These are phyloP conservation scores for Zaprionus ghesquierei DNA, from an alignment of 1,140 invertebrate genomes.

Conservation along the genomic window DNA sequence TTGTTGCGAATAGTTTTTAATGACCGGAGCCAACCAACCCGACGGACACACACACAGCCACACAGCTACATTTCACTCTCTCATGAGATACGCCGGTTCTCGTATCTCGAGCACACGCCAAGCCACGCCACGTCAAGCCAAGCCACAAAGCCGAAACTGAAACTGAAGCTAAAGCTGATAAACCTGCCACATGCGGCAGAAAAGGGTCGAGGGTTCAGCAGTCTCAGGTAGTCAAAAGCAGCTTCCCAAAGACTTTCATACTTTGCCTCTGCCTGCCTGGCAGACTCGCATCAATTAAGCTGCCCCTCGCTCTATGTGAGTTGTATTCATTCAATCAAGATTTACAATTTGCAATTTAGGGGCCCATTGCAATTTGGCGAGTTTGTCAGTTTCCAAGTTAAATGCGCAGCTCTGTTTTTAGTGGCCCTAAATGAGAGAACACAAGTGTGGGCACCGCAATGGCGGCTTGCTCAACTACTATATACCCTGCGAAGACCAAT, in stretches of 20 bases:
- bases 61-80: conserved; percentile 27
- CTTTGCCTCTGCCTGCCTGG: conserved; percentile 3
- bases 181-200: conserved; percentile 40
- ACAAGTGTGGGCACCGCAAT: not conserved
- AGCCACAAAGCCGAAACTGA: conserved; percentile 31
- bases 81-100: conserved; percentile 26
- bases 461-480: not conserved
- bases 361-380: conserved; percentile 2
- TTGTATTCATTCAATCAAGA: conserved; percentile 65
- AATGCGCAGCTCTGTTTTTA: not conserved
- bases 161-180: conserved; percentile 35
- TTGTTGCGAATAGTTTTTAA: conserved; percentile 52
- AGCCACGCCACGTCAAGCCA: too few relatives aligned
- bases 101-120: conserved; percentile 38
- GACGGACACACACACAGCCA: conserved; percentile 18
- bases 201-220: conserved; percentile 7
- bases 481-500: not conserved
- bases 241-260: not conserved
- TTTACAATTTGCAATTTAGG: conserved; percentile 20
- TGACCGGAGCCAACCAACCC: conserved; percentile 40
- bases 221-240: not conserved
- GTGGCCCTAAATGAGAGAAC: conserved; percentile 2
- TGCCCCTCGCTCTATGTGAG: conserved; percentile 37
- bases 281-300: conserved; percentile 24
- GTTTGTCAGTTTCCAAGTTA: not conserved